Evolutionary conservation across 2,797 vertebrate species (phyloP).

Genomic region (Poeciliopsis turneri): DNA sequence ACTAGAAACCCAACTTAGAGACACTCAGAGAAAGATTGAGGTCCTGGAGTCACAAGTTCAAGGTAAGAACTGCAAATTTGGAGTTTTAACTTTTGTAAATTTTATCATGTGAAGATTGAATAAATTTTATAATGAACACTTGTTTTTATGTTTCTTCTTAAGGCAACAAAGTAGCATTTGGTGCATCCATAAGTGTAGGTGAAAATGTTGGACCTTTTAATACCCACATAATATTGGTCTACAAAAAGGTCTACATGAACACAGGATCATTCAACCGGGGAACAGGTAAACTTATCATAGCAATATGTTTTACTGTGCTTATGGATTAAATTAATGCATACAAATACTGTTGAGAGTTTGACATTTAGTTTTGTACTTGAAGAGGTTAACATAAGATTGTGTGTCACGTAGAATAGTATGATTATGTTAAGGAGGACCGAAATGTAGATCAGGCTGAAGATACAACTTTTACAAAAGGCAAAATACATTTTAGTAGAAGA

Average conservation of each 20-base stretch:
- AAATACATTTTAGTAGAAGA: background rate
- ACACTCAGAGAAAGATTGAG: constrained; percentile 34
- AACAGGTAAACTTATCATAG: constrained; percentile 27
- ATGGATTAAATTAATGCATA: background rate
- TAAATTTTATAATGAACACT: background rate
- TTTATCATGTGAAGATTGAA: background rate
- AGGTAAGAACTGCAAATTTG: constrained; percentile 10
- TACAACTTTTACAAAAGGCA: too few relatives aligned
- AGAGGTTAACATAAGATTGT: background rate
- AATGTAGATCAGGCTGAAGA: too few relatives aligned
- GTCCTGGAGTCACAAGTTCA: constrained; percentile 4
- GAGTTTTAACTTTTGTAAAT: background rate
- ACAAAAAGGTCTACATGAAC: constrained; percentile 41
- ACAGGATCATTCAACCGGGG: constrained; percentile 37
- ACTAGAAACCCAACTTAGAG: constrained; percentile 24
- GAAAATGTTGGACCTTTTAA: constrained; percentile 23
- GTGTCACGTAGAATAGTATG: background rate
- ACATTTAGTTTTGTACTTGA: background rate
- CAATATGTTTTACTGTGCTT: background rate
- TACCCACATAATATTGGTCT: constrained; percentile 20
- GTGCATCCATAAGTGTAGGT: background rate
- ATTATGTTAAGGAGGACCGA: background rate
- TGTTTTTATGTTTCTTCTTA: background rate
- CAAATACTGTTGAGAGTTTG: background rate
- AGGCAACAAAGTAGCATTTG: constrained; percentile 42